These are phyloP conservation scores for Numenius phaeopus DNA, from an alignment of 2,797 vertebrate genomes.

Conservation along the genomic window DNA sequence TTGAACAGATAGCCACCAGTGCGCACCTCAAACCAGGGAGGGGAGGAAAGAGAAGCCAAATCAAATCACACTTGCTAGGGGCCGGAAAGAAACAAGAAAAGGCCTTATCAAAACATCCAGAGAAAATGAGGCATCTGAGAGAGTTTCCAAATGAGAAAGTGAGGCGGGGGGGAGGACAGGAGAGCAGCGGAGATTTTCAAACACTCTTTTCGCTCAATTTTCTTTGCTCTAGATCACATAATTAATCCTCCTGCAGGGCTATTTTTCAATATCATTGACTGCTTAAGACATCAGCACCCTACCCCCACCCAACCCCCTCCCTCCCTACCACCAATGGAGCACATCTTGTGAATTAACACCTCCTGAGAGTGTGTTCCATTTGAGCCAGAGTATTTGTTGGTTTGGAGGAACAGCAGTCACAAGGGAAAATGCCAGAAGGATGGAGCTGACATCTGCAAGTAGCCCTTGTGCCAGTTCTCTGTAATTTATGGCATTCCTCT, in stretches of 20 bases:
- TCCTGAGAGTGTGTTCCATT: not conserved
- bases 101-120: conserved; percentile 65
- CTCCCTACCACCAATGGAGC: not conserved
- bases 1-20: conserved; percentile 67
- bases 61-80: conserved; percentile 53
- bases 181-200: not conserved
- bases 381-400: not conserved
- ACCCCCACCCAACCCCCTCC: not conserved
- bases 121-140: not conserved
- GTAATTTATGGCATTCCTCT: not conserved
- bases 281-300: not conserved
- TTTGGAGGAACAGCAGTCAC: not conserved
- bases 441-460: not conserved
- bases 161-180: not conserved
- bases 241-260: conserved; percentile 32
- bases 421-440: not conserved
- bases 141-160: conserved; percentile 44
- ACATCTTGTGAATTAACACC: not conserved
- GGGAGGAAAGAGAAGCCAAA: conserved; percentile 22
- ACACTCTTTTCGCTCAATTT: not conserved
- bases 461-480: not conserved
- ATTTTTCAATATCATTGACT: not conserved
- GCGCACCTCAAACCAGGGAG: conserved; percentile 29
- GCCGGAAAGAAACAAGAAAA: conserved; percentile 50
- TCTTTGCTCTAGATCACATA: conserved; percentile 21